A percentile compares a stretch with the other conserved stretches of the same genome.
Conservation (phyloP, 23 tunicate genomes). For the Styela plicata region DNA sequence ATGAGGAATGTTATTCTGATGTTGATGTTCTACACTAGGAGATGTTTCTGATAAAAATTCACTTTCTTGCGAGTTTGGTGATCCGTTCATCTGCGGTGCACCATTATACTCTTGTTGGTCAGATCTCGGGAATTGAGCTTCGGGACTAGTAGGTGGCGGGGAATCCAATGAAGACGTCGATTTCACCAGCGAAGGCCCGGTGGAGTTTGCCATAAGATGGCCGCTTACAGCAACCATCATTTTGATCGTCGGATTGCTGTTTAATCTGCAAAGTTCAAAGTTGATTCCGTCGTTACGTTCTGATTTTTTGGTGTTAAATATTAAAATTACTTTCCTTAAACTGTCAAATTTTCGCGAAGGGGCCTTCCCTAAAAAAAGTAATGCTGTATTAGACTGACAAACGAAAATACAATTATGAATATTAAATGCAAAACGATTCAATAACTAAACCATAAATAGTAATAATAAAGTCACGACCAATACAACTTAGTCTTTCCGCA, state of each 20-base stretch:
- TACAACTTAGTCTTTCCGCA: too few relatives aligned
- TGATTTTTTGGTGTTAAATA: too few relatives aligned
- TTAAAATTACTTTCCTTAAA: too few relatives aligned
- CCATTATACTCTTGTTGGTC: not conserved
- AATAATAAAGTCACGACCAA: not conserved
- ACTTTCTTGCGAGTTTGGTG: not conserved
- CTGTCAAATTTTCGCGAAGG: too few relatives aligned
- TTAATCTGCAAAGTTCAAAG: too few relatives aligned
- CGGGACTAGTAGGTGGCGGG: constrained; percentile 29
- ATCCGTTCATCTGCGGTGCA: not conserved
- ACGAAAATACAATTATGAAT: not conserved
- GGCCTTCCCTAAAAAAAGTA: too few relatives aligned
- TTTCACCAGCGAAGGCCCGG: not conserved
- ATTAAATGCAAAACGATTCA: not conserved
- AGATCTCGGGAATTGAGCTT: not conserved
- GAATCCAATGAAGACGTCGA: constrained; percentile 34
- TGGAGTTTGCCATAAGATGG: constrained; percentile 17
- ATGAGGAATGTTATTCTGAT: not conserved
- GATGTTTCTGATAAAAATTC: not conserved
- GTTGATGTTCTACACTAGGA: not conserved
- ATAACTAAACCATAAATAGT: not conserved
- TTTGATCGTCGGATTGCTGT: too few relatives aligned
- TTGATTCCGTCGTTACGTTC: too few relatives aligned
- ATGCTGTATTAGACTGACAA: not conserved
- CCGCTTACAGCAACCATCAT: constrained; percentile 31